Evolutionary conservation across 2,797 vertebrate species (phyloP).

Genomic region (Taenioides sp.): DNA sequence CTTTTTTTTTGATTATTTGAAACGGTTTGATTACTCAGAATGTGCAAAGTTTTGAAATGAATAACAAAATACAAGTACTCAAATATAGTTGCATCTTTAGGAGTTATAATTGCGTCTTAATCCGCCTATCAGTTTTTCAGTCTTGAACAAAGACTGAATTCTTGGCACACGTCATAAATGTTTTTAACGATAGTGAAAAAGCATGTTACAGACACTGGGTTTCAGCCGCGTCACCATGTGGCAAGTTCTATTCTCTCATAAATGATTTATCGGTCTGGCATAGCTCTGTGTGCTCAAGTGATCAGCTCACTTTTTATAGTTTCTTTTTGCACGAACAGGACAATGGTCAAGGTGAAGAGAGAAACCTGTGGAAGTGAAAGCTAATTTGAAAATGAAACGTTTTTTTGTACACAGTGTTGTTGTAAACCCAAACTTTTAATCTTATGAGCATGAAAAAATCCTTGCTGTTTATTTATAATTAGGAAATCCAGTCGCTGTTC

Average conservation of each 20-base stretch:
- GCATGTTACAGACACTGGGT: neutral
- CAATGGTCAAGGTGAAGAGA: conserved; percentile 2
- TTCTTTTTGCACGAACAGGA: conserved; percentile 14
- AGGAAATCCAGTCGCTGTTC: too few relatives aligned
- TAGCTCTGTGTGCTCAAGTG: conserved; percentile 14
- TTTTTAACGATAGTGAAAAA: neutral
- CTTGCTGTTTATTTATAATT: too few relatives aligned
- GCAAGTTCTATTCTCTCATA: conserved; percentile 18
- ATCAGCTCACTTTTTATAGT: conserved; percentile 16
- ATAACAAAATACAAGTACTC: neutral
- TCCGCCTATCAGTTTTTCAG: neutral
- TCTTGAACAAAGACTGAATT: neutral
- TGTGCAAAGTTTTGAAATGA: neutral
- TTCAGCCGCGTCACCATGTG: conserved; percentile 1
- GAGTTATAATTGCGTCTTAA: neutral
- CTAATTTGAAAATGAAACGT: neutral
- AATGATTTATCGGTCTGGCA: conserved; percentile 38
- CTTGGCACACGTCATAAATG: neutral
- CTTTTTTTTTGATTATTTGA: too few relatives aligned
- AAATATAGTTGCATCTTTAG: neutral
- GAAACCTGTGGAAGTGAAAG: conserved; percentile 6
- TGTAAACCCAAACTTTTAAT: too few relatives aligned
- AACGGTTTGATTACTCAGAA: neutral
- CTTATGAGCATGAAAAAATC: too few relatives aligned
- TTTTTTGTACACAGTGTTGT: neutral